Base-by-base conservation (phyloP, 30 jellyfish, hydroid and myxozoan genomes). In the Turritopsis dohrnii region DNA sequence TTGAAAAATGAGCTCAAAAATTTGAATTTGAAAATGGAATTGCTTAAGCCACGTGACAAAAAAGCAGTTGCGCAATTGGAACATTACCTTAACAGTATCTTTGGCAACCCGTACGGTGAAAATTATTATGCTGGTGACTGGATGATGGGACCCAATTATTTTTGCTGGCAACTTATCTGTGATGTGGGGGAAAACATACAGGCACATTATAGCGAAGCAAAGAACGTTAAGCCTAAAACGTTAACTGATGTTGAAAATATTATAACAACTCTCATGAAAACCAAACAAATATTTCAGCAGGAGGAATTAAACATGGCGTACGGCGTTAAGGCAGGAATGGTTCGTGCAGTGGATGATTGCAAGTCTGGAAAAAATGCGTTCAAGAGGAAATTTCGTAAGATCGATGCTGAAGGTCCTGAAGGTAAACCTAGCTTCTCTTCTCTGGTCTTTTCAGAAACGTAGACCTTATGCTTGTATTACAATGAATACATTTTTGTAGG, bases 141-240 rank as follows among this genome's bases (percentile, higher is more conserved):
- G 98, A 93, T 93, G 98, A 81, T 93, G 96, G 98, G 98, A 18
- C 98, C 98, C 23, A 88, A 93, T 77, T 82, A 86, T 54, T 93
- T 93, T 79, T 93, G 98, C 66, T 93, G 98, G 98, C 98, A 93
- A 84, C 95, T 89, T 21, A 88, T 93, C 25, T 93, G 98, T 60
- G 72, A 74, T 71, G 83, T 93, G 1, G 96, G 95, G 21, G 20
- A 53, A 0, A 92, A 88, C 41, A 71, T 93, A 9, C 26, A 74
- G 41, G 41, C 82, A 16, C 98, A 93, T 60, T 93, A 82, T 79
- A 77, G 81, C 24, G n/a, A 53, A 18, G 74, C 84, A 20, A 24
- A 76, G 1, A 84, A 84, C 7, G 71, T 80, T 65, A 87, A 76
- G 52, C 98, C 98, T 9, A 74, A 72, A 30, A 88, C 74, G 20